Conservation (phyloP, 2,797 vertebrate genomes). For the Chlorospingus flavigularis region DNA sequence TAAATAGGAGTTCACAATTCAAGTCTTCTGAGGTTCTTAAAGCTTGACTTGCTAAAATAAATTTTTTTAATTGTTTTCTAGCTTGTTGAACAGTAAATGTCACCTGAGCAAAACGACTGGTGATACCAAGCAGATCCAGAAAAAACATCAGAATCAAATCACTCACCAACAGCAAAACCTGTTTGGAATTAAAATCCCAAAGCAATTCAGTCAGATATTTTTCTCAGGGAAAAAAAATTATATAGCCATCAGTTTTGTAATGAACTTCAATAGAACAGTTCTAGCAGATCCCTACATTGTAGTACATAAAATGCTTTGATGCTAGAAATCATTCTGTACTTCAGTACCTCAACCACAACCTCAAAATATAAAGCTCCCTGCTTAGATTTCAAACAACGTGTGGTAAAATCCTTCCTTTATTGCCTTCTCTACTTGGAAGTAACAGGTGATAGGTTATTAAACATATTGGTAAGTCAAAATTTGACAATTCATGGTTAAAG, state of each 20-base stretch:
- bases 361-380: not conserved
- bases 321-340: not conserved
- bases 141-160: not conserved
- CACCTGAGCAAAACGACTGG: not conserved
- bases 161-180: not conserved
- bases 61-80: not conserved
- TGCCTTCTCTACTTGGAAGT: not conserved
- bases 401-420: not conserved
- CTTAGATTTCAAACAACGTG: not conserved
- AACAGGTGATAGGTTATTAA: not conserved
- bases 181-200: not conserved
- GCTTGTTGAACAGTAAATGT: not conserved
- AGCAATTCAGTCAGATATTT: not conserved
- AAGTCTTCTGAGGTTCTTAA: not conserved
- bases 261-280: not conserved
- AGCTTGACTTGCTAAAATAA: not conserved
- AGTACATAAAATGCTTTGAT: not conserved
- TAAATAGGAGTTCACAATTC: rapidly evolving
- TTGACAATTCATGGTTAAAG: not conserved
- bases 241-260: not conserved
- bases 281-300: not conserved
- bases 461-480: not conserved
- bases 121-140: not conserved
- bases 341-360: not conserved
- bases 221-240: not conserved